Base-by-base conservation (phyloP, 64 coral and sea anemone species). In the Catalaphyllia jardinei region DNA sequence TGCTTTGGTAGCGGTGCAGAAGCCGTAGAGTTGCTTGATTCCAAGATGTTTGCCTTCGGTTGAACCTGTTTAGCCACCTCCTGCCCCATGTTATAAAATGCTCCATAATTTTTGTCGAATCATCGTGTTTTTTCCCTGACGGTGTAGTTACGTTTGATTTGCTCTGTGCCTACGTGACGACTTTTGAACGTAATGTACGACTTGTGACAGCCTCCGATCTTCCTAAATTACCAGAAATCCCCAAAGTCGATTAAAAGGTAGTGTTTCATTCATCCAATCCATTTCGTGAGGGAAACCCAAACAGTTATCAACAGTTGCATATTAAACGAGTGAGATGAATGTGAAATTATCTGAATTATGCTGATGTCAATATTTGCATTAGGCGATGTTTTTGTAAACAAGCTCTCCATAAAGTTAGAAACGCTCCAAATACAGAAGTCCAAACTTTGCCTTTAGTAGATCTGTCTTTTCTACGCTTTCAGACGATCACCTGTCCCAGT, bases 1-100 rank as follows among this genome's bases (percentile, higher is more conserved):
- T 85, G 62, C 31, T 85, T 85, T 9, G 62, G 81, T 10, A 71
- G 24, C 27, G 81, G 62, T 22, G 38, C 62, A 17, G 71, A 31
- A n/a, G 24, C 22, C 13, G 46, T 24, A 85, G 62, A 50, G 12
- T 24, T 85, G 24, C 6, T 85, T 71, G 39, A 24, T 25, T 71
- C 62, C 35, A 71, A 20, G 13, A 0, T 14, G 33, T 85, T 71
- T 39, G 14, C 29, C 51, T 22, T 50, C 10, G 81, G 81, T 16
- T 85, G 81, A 67, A 85, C 81, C 51, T 85, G 81, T 71, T 85
- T 85, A 24, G 62, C 63, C 51, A 85, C 22, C 33, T 85, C 81
- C 15, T 85, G 81, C n/a, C 81, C 81, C 81, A 85, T 69, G 65
- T 69, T 38, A n/a, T 39, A 6, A 24, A 16, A 85, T 22, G 50